A percentile compares a stretch with the other conserved stretches of the same genome.
These are phyloP conservation scores for Drosophila navojoa DNA, from an alignment of 1,140 invertebrate species.

Conservation along the genomic window DNA sequence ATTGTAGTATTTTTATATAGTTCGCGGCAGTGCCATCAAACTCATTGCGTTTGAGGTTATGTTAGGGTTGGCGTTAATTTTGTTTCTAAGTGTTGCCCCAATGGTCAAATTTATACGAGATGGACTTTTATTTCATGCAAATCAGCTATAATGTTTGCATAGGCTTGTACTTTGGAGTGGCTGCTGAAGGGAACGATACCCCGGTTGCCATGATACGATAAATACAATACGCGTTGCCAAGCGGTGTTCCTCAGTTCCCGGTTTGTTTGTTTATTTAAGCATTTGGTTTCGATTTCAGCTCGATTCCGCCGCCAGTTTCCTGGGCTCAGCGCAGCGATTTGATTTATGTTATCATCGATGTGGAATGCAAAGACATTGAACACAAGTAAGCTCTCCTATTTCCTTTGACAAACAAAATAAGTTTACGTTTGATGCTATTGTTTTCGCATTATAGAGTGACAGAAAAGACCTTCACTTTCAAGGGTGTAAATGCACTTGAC, in stretches of 20 bases:
- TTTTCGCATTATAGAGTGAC: constrained; percentile 86
- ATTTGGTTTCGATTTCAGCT: constrained; percentile 63
- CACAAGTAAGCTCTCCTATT: constrained; percentile 85
- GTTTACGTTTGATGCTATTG: background rate
- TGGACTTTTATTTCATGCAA: constrained; percentile 57
- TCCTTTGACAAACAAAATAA: background rate
- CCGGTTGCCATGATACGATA: constrained; percentile 49
- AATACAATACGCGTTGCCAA: constrained; percentile 1
- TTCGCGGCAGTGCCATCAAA: constrained; percentile 22
- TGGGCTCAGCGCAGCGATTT: constrained; percentile 95
- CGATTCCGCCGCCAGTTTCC: constrained; percentile 91
- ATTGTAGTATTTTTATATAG: constrained; percentile 52
- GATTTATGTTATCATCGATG: constrained; percentile 93
- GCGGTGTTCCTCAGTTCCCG: constrained; percentile 1
- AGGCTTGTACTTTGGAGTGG: constrained; percentile 10
- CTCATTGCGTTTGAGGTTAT: constrained; percentile 66
- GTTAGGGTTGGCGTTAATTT: constrained; percentile 55
- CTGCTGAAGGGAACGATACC: constrained; percentile 29
- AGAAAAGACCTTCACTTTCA: constrained; percentile 92
- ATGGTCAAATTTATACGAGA: constrained; percentile 33
- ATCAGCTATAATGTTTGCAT: constrained; percentile 37
- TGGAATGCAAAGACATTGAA: constrained; percentile 94
- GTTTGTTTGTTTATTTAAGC: constrained; percentile 41
- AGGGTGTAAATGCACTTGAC: constrained; percentile 91
- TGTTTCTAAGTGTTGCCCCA: constrained; percentile 34